Base-by-base conservation (phyloP, 2,888 invertebrate species). In the Drosophila kuntzei region DNA sequence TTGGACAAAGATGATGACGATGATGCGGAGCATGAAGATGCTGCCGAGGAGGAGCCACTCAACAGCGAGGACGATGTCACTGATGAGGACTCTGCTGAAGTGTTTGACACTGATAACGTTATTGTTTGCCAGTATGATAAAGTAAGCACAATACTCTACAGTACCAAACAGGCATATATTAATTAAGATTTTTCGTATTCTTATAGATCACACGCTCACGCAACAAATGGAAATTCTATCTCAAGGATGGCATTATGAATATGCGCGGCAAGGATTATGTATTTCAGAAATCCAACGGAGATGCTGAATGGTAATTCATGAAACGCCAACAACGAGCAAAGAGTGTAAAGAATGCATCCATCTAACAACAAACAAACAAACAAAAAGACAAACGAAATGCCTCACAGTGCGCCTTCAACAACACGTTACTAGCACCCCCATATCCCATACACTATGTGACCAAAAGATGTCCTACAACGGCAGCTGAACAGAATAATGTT, bases 241-340 rank as follows among this genome's bases (percentile, higher is more conserved):
- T 99, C 76, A 99, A 99, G 93, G 99, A 99, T 93, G 99, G 99
- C 66, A 99, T 99, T 76, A 99, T 99, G 99, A 99, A 98, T 94
- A 95, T 99, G 90, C 96, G 96, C 80, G 99, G 99, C 46, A 98
- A 97, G 93, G 99, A 99, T 94, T 99, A 96, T 94, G 98, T 99
- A 90, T 99, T 99, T 94, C 99, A 99, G 93, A 98, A 98, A 94
- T 98, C 99, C 12, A 97, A 96, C 90, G 99, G 99, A 80, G 99
- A 99, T 94, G 99, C 99, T 22, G 99, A 99, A 92, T 99, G 99
- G 99, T 99, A 95, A 94, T 51, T n/a, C 29, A 12, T 22, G 16
- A 9, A 5, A 6, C 53, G 14, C 29, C 20, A 41, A 70, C 55
- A 63, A 61, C 53, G 29, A 54, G 58, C 39, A 76, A 50, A 70